phyloP scores from a whole-genome alignment of 2,113 vertebrate species.

The Polypterus senegalus region DNA sequence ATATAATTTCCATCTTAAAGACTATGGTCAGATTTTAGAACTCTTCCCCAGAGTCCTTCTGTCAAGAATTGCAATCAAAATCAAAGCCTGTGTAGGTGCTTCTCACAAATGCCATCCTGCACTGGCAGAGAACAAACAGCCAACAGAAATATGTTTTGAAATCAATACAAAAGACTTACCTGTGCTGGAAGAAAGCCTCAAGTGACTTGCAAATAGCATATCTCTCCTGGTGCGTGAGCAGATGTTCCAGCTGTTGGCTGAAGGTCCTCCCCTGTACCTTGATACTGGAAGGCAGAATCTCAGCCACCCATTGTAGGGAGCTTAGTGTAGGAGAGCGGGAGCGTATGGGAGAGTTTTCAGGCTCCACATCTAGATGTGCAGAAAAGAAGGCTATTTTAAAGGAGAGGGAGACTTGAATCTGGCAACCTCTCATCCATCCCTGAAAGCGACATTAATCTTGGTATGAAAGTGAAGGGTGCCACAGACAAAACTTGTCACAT shows the following conservation, averaged over 20 bases:
- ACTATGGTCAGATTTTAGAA: no score
- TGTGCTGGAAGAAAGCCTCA: conserved; percentile 96
- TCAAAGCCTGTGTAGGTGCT: no score
- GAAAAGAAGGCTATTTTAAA: conserved; percentile 11
- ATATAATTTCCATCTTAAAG: no score
- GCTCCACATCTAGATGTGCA: conserved; percentile 59
- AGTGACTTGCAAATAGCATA: conserved; percentile 81
- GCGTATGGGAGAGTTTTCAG: conserved; percentile 49
- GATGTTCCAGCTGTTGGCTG: conserved; percentile 90
- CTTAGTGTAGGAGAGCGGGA: conserved; percentile 73
- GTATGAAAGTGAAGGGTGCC: no score
- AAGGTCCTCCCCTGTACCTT: conserved; percentile 89
- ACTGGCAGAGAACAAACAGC: no score
- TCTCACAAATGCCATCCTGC: no score
- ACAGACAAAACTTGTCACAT: no score
- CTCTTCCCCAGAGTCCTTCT: no score
- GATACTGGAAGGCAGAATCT: conserved; percentile 91
- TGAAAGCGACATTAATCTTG: no score
- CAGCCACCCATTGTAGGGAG: conserved; percentile 92
- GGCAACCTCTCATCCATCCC: no score
- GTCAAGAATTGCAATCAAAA: no score
- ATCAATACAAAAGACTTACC: conserved; percentile 38
- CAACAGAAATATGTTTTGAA: no score
- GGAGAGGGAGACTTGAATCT: not conserved
- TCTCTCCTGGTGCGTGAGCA: conserved; percentile 81